phyloP scores from a whole-genome alignment of 2,888 invertebrate genomes.

The Abscondita cerata region DNA sequence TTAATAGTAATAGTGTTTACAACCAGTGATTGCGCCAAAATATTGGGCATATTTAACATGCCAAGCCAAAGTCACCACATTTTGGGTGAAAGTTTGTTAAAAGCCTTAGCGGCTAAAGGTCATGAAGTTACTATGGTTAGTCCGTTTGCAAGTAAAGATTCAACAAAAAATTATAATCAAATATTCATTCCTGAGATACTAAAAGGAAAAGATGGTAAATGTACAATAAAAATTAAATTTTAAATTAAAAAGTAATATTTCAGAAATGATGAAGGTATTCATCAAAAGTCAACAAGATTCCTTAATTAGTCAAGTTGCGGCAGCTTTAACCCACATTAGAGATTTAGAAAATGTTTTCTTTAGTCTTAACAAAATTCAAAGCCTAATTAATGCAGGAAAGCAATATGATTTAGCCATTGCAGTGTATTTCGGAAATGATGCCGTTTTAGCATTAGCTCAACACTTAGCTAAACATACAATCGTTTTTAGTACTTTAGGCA shows the following conservation, averaged over 20 bases:
- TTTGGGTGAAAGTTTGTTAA: conserved; percentile 54
- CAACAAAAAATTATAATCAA: conserved; percentile 43
- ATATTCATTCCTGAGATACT: conserved; percentile 24
- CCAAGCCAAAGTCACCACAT: conserved; percentile 45
- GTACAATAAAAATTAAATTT: background rate
- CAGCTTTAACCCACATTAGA: background rate
- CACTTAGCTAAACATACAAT: conserved; percentile 51
- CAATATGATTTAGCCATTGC: conserved; percentile 49
- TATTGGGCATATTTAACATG: conserved; percentile 45
- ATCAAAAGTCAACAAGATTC: background rate
- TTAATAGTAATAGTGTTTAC: too few species aligned
- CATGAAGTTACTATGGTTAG: conserved; percentile 64
- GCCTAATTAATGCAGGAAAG: conserved; percentile 31
- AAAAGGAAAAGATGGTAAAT: conserved; percentile 15
- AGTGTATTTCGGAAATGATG: conserved; percentile 50
- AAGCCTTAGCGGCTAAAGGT: conserved; percentile 61
- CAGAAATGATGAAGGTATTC: background rate
- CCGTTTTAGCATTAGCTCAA: conserved; percentile 49
- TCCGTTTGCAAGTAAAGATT: conserved; percentile 40
- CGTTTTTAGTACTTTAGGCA: conserved; percentile 46
- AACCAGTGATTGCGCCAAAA: conserved; percentile 33
- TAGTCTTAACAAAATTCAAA: conserved; percentile 20
- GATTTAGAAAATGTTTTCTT: conserved; percentile 7
- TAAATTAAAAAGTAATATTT: background rate
- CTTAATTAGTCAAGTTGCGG: background rate